Evolutionary conservation across 2,113 vertebrate species (phyloP), one percentile per base, ranked within the genome.

Genomic region (Platycercus adscitus): DNA sequence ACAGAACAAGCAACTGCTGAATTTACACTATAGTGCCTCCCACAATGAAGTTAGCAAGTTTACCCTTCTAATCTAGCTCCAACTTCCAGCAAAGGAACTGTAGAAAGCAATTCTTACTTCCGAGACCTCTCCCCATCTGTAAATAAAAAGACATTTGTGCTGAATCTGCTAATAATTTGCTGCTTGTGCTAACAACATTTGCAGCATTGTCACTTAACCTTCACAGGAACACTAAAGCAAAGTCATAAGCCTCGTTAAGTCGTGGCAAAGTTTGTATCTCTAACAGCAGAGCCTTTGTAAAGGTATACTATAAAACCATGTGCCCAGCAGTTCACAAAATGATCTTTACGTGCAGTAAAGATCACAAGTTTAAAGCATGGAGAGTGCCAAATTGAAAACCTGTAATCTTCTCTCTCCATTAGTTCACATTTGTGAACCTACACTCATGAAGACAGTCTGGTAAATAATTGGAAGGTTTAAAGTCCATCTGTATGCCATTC

Each of bases 1-100:
- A 94, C 77, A 94, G 78, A 93, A 93, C 25, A 91, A 56, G 39
- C 46, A 86, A 80, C 82, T 93, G 90, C 64, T 92, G 95, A 93
- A 93, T 91, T 90, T 93, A 75, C 70, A 85, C 18, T 81, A 60
- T 25, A 87, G 77, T 88, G 86, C 85, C 85, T 93, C 81, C 91
- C 85, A 93, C 89, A 89, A 91, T 16, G 15, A 77, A 91, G 41
- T 86, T n/a, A 85, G 58, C 18, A 88, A 95, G 69, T 88, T 79
- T 53, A 89, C 68, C 47, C 21, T 56, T 75, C 71, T 55, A 72
- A 82, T 61, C 35, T 53, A 90, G 68, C 46, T 86, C 12, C 12
- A 81, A 20, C 29, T 93, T 87, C 15, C 2, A 7, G 10, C 60
- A 75, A 86, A 33, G 77, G 71, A 43, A 35, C 1, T 21, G 65